A percentile compares a stretch with the other conserved stretches of the same genome.
Evolutionary conservation across 2,113 vertebrate species (phyloP).

Genomic region (Onychostruthus taczanowskii): DNA sequence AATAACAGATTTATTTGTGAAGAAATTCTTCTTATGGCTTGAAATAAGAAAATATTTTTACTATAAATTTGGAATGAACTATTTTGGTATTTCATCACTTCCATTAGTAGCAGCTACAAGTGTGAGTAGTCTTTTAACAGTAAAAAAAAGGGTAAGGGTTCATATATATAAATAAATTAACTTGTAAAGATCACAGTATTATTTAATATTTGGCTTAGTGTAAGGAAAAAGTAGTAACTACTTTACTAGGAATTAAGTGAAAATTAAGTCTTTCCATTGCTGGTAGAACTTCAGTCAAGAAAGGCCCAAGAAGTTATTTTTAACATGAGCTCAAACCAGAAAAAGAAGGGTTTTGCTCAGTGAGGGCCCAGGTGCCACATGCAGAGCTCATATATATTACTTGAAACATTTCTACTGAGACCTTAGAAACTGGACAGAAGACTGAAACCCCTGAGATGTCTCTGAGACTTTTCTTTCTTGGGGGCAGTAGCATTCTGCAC

Average conservation of each 20-base stretch:
- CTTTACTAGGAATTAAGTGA: not conserved
- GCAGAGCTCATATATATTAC: not conserved
- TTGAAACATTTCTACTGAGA: not conserved
- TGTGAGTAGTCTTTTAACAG: not conserved
- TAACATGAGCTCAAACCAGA: not conserved
- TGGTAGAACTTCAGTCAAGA: not conserved
- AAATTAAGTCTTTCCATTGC: not conserved
- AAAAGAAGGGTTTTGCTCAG: not conserved
- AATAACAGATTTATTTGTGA: conserved; percentile 29
- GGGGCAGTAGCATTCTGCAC: not conserved
- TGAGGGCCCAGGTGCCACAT: not conserved
- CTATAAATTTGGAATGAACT: not conserved
- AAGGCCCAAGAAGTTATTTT: not conserved
- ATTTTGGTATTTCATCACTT: not conserved
- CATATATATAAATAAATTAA: not conserved
- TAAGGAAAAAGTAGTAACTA: not conserved
- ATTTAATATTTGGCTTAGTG: not conserved
- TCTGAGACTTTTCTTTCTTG: not conserved
- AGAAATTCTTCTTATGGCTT: not conserved
- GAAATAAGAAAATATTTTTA: not conserved
- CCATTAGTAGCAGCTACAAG: not conserved
- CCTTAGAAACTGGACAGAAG: not conserved
- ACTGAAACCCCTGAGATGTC: not conserved
- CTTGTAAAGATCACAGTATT: not conserved
- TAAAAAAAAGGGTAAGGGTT: not conserved